A percentile compares a stretch with the other conserved stretches of the same genome.
Evolutionary conservation across 2,113 vertebrate genomes (phyloP).

Genomic region (Variabilichromis moorii): DNA sequence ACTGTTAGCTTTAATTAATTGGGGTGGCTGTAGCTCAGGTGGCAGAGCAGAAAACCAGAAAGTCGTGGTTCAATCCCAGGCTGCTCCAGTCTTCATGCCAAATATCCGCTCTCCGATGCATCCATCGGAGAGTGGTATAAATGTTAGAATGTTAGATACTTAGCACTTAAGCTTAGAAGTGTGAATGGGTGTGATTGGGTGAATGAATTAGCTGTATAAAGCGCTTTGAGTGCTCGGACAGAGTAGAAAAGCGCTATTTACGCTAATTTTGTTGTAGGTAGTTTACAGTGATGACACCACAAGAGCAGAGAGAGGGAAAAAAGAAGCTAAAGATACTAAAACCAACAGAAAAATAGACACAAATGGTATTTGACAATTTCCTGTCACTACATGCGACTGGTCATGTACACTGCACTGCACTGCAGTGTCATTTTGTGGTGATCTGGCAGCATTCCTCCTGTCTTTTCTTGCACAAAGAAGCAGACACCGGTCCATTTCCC

Average conservation of each 20-base stretch:
- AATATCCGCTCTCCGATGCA: too few relatives aligned
- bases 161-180: too few relatives aligned
- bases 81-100: too few relatives aligned
- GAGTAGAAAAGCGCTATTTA: too few relatives aligned
- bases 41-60: too few relatives aligned
- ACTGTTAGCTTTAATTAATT: background rate
- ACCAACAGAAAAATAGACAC: background rate
- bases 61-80: fast-evolving
- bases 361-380: background rate
- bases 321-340: background rate
- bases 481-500: background rate
- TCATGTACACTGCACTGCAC: background rate
- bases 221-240: too few relatives aligned
- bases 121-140: too few relatives aligned
- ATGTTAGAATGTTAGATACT: too few relatives aligned
- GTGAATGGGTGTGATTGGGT: too few relatives aligned
- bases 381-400: background rate
- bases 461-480: background rate
- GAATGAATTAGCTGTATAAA: too few relatives aligned
- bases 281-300: background rate
- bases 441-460: background rate
- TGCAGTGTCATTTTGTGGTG: background rate
- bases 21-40: too few relatives aligned
- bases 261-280: background rate
- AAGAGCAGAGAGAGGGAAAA: background rate